Evolutionary conservation across 1,140 invertebrate species (phyloP).

Genomic region (Papilio machaon): DNA sequence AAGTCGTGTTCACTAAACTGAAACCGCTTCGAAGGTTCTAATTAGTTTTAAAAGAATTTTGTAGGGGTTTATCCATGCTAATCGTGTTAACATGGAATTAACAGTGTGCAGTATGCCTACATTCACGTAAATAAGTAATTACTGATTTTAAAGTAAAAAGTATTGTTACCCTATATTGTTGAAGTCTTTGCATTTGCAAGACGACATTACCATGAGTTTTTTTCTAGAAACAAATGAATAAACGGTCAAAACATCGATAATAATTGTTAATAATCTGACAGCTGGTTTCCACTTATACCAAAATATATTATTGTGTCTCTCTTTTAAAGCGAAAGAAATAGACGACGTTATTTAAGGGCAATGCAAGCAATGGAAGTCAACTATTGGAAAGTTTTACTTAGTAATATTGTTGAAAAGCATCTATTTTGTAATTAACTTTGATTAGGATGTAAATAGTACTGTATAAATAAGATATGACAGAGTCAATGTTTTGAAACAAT

Average conservation of each 20-base stretch:
- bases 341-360: too few relatives aligned
- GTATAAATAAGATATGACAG: background rate
- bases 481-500: constrained; percentile 24
- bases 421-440: background rate
- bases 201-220: background rate
- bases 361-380: too few relatives aligned
- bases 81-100: constrained; percentile 6
- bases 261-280: background rate
- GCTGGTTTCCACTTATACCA: background rate
- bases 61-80: background rate
- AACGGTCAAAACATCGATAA: background rate
- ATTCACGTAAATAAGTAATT: background rate
- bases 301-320: too few relatives aligned
- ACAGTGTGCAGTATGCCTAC: background rate
- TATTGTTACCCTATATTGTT: background rate
- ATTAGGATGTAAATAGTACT: background rate
- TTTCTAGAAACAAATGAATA: background rate
- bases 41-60: constrained; percentile 18
- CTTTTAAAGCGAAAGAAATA: too few relatives aligned
- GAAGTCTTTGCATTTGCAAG: background rate
- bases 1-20: constrained; percentile 24
- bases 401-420: background rate
- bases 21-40: constrained; percentile 25
- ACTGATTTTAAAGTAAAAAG: background rate
- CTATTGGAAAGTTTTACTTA: too few relatives aligned